phyloP scores from a whole-genome alignment of 2,113 vertebrate species.

The Alaudala cheleensis region DNA sequence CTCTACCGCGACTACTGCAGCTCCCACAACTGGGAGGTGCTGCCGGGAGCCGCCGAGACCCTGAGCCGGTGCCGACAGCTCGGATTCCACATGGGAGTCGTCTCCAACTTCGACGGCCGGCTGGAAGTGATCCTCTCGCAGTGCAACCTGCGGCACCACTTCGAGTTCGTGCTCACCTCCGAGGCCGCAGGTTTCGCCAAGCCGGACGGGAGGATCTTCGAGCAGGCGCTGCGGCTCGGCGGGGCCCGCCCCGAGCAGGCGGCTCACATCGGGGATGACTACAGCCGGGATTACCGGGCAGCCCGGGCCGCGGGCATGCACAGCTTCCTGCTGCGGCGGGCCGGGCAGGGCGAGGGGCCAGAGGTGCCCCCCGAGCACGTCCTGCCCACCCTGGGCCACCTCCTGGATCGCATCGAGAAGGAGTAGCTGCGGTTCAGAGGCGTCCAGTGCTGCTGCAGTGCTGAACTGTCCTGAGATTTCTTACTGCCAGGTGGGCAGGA shows the following conservation, averaged over 20 bases:
- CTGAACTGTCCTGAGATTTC: background rate
- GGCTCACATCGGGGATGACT: slow-evolving; percentile 87
- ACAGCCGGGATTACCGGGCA: slow-evolving; percentile 82
- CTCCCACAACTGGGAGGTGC: slow-evolving; percentile 82
- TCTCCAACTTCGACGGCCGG: slow-evolving; percentile 92
- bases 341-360: rapidly evolving
- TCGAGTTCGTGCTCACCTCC: slow-evolving; percentile 88
- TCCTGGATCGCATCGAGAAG: slow-evolving; percentile 62
- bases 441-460: rapidly evolving
- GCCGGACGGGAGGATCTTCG: slow-evolving; percentile 82
- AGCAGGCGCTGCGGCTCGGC: slow-evolving; percentile 75
- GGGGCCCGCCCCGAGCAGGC: slow-evolving; percentile 53
- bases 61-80: slow-evolving; percentile 74
- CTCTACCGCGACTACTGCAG: slow-evolving; percentile 83
- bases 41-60: slow-evolving; percentile 78
- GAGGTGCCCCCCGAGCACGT: slow-evolving; percentile 63
- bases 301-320: slow-evolving; percentile 83
- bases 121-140: slow-evolving; percentile 78
- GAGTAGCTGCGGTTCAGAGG: background rate
- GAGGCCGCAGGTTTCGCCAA: slow-evolving; percentile 83
- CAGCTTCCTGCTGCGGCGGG: slow-evolving; percentile 77
- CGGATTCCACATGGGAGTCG: slow-evolving; percentile 81
- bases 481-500: background rate
- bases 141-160: slow-evolving; percentile 80
- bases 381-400: slow-evolving; percentile 64